Conservation (phyloP, 1,140 invertebrate species). For the Drosophila willistoni region DNA sequence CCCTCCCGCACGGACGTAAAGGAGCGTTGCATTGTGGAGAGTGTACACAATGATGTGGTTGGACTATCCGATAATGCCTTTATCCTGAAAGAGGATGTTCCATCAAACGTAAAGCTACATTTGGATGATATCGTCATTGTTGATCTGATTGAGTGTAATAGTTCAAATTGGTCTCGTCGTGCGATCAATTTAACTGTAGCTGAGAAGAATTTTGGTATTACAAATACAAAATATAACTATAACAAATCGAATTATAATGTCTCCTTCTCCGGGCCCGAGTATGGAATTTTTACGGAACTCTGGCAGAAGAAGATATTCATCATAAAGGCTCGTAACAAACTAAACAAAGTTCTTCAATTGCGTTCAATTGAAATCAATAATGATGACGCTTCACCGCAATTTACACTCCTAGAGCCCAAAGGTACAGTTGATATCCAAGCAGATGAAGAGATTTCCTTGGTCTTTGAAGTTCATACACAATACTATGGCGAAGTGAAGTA, state of each 20-base stretch:
- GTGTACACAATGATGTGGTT: constrained; percentile 43
- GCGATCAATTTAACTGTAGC: constrained; percentile 56
- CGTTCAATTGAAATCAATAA: constrained; percentile 68
- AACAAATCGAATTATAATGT: constrained; percentile 71
- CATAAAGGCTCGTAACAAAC: constrained; percentile 81
- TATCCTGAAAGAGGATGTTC: constrained; percentile 54
- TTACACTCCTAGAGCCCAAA: constrained; percentile 37
- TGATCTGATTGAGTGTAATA: constrained; percentile 70
- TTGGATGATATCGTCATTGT: constrained; percentile 61
- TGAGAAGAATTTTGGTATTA: constrained; percentile 58
- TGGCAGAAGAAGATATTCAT: constrained; percentile 75
- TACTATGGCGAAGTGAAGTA: constrained; percentile 86
- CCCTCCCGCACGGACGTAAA: constrained; percentile 47
- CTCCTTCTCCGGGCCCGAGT: constrained; percentile 75
- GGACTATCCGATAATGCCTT: constrained; percentile 46
- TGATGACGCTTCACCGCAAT: constrained; percentile 78
- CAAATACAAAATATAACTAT: not conserved
- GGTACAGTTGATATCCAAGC: not conserved
- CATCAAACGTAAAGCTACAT: constrained; percentile 32
- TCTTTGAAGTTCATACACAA: constrained; percentile 77
- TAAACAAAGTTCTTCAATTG: constrained; percentile 65
- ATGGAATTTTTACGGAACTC: constrained; percentile 77
- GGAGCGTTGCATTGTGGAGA: constrained; percentile 52
- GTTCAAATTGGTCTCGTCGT: constrained; percentile 53
- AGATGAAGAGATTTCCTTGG: constrained; percentile 14